Base-by-base conservation (phyloP, 2,113 vertebrate genomes). In the Rallus limicola region DNA sequence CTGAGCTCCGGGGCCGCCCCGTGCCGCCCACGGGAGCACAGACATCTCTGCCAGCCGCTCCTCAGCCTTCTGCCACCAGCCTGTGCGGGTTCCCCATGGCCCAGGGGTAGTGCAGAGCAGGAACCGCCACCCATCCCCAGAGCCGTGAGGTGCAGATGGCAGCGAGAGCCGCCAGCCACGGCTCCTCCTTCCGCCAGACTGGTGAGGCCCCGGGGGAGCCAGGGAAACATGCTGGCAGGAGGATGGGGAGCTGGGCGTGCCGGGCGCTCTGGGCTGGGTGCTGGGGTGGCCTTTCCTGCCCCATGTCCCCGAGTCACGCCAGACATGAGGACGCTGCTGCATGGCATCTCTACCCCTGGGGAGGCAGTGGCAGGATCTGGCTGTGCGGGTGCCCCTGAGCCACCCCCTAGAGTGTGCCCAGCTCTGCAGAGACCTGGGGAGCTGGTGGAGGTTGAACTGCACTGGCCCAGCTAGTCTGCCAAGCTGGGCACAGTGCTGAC, bases 151-250 rank as follows among this genome's bases (percentile, higher is more conserved):
- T 95, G 92, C 96, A 94, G 96, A 96, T 95, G 96, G 96, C 93
- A 89, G 92, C 6, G 42, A 79, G 93, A 93, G 92, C 84, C 34
- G 83, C 92, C 93, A 96, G 90, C 90, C 82, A 2, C 86, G 50
- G 90, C 92, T 96, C 94, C 96, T 90, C 92, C 81, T 70, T 70
- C 58, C 7, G 58, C 88, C 96, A 97, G 96, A 97, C 95, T 85
- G 92, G 70, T 2, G 56, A 58, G 58, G 82, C 90, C 29, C 5
- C 6, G 24, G 83, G 78, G 86, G 70, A 90, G 74, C 78, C 53
- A 2, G 62, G 90, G 85, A 90, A 58, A 1, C 16, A 2, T 34
- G 82, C 31, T 36, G 17, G 63, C 59, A 50, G 91, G 40, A 81
- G 92, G 46, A 60, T 8, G 69, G 69, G 69, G 52, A 92, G 64